phyloP scores from a whole-genome alignment of 2,888 invertebrate species.

The Orchesella flavescens region DNA sequence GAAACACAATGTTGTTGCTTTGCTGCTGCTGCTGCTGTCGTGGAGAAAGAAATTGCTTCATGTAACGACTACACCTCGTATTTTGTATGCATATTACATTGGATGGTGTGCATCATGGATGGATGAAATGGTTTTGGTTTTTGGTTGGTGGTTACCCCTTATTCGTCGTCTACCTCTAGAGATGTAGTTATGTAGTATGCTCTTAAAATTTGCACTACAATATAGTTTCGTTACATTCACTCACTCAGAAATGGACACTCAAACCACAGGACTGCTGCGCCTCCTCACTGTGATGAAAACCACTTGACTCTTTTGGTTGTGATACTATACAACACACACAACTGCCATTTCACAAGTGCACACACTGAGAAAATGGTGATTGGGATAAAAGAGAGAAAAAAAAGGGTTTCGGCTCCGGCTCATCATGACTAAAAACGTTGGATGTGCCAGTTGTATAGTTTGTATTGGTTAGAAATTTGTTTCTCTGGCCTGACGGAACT shows the following conservation, averaged over 20 bases:
- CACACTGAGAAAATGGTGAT: slow-evolving; percentile 21
- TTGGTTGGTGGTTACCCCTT: slow-evolving; percentile 27
- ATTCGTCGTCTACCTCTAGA: slow-evolving; percentile 40
- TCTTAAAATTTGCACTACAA: slow-evolving; percentile 38
- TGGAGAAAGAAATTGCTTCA: slow-evolving; percentile 44
- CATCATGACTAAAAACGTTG: not conserved
- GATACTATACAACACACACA: slow-evolving; percentile 5
- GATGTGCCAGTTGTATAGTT: not conserved
- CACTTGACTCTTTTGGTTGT: slow-evolving; percentile 49
- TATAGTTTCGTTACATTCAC: slow-evolving; percentile 47
- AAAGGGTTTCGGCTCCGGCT: not conserved
- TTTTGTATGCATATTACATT: slow-evolving; percentile 57
- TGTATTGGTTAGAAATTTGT: slow-evolving; percentile 6
- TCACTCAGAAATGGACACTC: slow-evolving; percentile 60
- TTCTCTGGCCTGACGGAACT: not conserved
- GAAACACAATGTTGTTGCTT: slow-evolving; percentile 35
- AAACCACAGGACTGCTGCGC: slow-evolving; percentile 60
- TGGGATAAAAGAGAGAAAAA: slow-evolving; percentile 29
- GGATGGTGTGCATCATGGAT: slow-evolving; percentile 52
- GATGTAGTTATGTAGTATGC: not conserved
- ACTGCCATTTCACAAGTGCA: slow-evolving; percentile 8
- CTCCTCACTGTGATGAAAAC: slow-evolving; percentile 61
- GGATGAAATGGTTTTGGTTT: slow-evolving; percentile 51
- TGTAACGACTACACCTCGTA: slow-evolving; percentile 50
- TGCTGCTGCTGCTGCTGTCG: slow-evolving; percentile 21